Evolutionary conservation across 2,888 invertebrate genomes (phyloP).

Genomic region (Halictus quadricinctus): DNA sequence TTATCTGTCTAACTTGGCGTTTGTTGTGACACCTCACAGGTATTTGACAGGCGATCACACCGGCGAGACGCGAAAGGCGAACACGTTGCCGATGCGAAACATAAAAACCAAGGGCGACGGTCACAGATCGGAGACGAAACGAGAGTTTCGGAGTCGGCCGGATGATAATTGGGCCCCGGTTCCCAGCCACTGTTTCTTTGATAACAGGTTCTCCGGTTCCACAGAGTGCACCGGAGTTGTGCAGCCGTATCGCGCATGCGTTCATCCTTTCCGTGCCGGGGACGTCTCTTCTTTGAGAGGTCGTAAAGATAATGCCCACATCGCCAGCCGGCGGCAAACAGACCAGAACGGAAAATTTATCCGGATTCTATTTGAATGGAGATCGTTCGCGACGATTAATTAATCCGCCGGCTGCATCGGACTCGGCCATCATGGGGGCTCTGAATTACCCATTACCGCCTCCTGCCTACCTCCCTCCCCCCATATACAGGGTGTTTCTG

Average conservation of each 20-base stretch:
- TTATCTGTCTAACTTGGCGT: neutral
- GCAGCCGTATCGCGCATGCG: constrained; percentile 70
- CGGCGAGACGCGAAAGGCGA: neutral
- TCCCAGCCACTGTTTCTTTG: constrained; percentile 75
- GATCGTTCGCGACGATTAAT: constrained; percentile 68
- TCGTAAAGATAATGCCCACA: constrained; percentile 77
- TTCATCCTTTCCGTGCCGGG: constrained; percentile 54
- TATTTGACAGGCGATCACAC: neutral
- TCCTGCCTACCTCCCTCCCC: neutral
- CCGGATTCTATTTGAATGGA: constrained; percentile 68
- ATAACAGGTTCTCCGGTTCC: constrained; percentile 77
- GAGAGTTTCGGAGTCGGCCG: constrained; percentile 50
- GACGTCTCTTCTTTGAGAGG: constrained; percentile 67
- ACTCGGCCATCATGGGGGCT: constrained; percentile 58
- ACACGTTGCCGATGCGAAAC: neutral
- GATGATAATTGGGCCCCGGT: constrained; percentile 76
- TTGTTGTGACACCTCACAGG: neutral
- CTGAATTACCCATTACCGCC: constrained; percentile 5
- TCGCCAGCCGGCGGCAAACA: constrained; percentile 61
- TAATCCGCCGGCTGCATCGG: constrained; percentile 54
- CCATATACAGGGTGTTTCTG: neutral
- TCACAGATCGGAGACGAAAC: constrained; percentile 33
- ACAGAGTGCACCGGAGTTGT: constrained; percentile 52
- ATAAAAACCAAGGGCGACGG: constrained; percentile 38
- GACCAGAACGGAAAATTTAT: constrained; percentile 66